Conservation (phyloP, 2,113 vertebrate genomes). For the Martes martes region DNA sequence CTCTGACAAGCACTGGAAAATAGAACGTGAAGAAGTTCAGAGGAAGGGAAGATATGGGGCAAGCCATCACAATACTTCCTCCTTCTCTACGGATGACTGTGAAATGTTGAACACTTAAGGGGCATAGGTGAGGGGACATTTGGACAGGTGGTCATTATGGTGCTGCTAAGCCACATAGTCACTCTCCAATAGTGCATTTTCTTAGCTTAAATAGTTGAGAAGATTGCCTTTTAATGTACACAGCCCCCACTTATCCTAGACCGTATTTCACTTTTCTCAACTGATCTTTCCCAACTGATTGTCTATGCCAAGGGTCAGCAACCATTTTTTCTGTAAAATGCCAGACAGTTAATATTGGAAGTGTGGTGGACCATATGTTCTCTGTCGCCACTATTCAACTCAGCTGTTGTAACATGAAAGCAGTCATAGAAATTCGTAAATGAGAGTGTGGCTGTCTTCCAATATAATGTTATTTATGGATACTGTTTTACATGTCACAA, state of each 20-base stretch:
- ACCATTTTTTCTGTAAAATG: neutral
- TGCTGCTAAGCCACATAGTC: neutral
- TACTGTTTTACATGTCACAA: neutral
- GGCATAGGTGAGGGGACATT: neutral
- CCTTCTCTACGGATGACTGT: neutral
- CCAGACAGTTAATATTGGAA: neutral
- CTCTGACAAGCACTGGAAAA: conserved; percentile 43
- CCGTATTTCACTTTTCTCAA: neutral
- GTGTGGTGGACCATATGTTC: neutral
- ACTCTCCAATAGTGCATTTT: neutral
- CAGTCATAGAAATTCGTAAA: neutral
- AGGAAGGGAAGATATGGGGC: neutral
- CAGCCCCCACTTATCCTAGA: neutral
- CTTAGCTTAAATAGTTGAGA: neutral
- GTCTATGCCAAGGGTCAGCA: neutral
- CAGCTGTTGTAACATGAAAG: neutral
- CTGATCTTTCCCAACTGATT: neutral
- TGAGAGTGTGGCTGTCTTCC: neutral
- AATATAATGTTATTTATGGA: neutral
- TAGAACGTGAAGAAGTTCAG: neutral
- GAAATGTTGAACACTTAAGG: neutral
- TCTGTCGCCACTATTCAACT: neutral
- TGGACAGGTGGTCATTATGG: neutral
- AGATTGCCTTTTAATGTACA: neutral
- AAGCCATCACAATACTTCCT: neutral